A percentile compares a stretch with the other conserved stretches of the same genome.
phyloP scores from a whole-genome alignment of 2,113 vertebrate species.

The Orcinus orca region DNA sequence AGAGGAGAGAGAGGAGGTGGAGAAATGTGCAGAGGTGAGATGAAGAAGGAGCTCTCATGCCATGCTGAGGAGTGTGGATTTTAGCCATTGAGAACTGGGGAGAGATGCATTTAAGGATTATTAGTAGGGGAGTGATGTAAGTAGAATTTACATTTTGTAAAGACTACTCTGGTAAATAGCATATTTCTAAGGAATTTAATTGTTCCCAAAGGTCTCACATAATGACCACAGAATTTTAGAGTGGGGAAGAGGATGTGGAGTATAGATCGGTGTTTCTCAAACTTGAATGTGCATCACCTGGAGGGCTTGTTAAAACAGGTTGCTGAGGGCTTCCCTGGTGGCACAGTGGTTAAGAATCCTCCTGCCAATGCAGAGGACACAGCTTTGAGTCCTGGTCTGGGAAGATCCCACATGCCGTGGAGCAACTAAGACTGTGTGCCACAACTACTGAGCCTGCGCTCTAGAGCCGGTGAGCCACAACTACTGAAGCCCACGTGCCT shows the following conservation, averaged over 20 bases:
- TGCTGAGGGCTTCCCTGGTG: too few species aligned
- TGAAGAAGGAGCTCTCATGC: neutral
- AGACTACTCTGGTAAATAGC: neutral
- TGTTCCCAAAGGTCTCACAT: neutral
- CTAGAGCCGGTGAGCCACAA: too few species aligned
- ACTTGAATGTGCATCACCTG: neutral
- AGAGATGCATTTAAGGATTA: neutral
- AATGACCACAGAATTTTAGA: neutral
- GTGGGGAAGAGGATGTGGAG: neutral
- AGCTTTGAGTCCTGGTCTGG: too few species aligned
- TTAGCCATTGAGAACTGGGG: neutral
- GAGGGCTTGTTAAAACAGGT: neutral
- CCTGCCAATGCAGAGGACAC: too few species aligned
- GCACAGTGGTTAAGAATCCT: too few species aligned
- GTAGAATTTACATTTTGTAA: constrained; percentile 29
- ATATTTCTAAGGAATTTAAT: neutral
- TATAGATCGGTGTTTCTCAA: neutral
- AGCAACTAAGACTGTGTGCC: too few species aligned
- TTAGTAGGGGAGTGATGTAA: neutral
- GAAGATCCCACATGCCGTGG: too few species aligned
- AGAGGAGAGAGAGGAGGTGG: neutral
- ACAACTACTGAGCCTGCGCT: too few species aligned
- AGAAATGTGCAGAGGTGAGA: neutral
- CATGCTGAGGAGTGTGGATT: neutral
- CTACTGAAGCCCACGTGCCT: too few species aligned